phyloP scores from a whole-genome alignment of 2,113 vertebrate species.

The Phalacrocorax pelagicus region DNA sequence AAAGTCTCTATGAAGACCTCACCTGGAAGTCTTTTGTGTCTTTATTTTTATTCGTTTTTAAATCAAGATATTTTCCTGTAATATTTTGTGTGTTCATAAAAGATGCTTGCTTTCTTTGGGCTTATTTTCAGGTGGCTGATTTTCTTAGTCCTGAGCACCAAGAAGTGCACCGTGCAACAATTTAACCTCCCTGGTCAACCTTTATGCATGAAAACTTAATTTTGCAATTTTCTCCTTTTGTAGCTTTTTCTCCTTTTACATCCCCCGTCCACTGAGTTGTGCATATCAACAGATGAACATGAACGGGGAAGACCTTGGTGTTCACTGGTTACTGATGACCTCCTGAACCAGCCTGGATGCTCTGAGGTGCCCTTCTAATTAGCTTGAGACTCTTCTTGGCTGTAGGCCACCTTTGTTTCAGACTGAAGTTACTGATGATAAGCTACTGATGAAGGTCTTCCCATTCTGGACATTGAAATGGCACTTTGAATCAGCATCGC shows the following conservation, averaged over 20 bases:
- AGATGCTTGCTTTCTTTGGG: neutral
- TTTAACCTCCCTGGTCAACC: neutral
- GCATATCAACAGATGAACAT: rapidly evolving
- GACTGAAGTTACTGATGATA: neutral
- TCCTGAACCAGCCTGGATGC: neutral
- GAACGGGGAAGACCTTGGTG: neutral
- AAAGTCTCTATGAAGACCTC: neutral
- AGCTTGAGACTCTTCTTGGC: neutral
- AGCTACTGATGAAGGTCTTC: neutral
- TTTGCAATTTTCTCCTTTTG: neutral
- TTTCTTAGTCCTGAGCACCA: neutral
- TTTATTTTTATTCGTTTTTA: neutral
- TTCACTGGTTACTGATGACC: neutral
- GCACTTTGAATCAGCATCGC: neutral
- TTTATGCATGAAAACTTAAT: neutral
- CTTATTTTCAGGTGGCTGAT: neutral
- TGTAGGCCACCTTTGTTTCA: neutral
- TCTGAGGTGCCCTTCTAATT: neutral
- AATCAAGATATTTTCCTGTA: neutral
- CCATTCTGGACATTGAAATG: neutral
- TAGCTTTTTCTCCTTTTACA: neutral
- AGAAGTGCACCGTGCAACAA: neutral
- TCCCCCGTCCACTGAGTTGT: neutral
- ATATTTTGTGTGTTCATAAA: neutral
- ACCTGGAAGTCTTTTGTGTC: rapidly evolving